phyloP scores from a whole-genome alignment of 2,113 vertebrate species.

The Neodon shergylaensis region DNA sequence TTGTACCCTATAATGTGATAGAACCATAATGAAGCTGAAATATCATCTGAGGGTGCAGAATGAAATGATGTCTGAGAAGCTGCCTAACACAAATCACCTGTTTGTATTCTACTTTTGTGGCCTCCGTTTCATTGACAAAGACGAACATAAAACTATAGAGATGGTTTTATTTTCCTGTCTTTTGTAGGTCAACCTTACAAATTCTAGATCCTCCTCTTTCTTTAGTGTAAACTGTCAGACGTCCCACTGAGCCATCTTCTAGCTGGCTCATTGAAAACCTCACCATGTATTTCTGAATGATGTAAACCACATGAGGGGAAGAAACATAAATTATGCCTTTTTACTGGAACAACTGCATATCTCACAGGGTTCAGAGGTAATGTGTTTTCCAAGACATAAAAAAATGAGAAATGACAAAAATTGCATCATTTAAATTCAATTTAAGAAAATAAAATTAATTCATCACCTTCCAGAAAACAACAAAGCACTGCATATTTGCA shows the following conservation, averaged over 20 bases:
- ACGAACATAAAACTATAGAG: slow-evolving; percentile 30
- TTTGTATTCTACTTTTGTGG: background rate
- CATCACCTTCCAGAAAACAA: background rate
- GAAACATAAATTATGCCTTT: slow-evolving; percentile 62
- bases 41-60: background rate
- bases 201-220: slow-evolving; percentile 40
- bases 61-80: slow-evolving; percentile 32
- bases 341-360: slow-evolving; percentile 49
- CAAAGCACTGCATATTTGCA: background rate
- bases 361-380: slow-evolving; percentile 37
- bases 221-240: slow-evolving; percentile 45
- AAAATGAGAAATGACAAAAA: slow-evolving; percentile 18
- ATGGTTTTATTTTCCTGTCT: background rate
- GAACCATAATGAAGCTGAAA: background rate
- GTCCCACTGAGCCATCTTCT: slow-evolving; percentile 43
- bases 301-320: slow-evolving; percentile 49
- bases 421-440: slow-evolving; percentile 35
- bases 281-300: slow-evolving; percentile 65
- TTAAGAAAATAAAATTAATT: slow-evolving; percentile 27
- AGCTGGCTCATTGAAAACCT: slow-evolving; percentile 63
- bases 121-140: slow-evolving; percentile 37
- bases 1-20: background rate
- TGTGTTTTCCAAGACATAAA: slow-evolving; percentile 21
- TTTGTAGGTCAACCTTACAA: slow-evolving; percentile 36
- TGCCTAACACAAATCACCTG: background rate